Conservation (phyloP, 2,888 invertebrate species). For the Zygogramma bicolorata region DNA sequence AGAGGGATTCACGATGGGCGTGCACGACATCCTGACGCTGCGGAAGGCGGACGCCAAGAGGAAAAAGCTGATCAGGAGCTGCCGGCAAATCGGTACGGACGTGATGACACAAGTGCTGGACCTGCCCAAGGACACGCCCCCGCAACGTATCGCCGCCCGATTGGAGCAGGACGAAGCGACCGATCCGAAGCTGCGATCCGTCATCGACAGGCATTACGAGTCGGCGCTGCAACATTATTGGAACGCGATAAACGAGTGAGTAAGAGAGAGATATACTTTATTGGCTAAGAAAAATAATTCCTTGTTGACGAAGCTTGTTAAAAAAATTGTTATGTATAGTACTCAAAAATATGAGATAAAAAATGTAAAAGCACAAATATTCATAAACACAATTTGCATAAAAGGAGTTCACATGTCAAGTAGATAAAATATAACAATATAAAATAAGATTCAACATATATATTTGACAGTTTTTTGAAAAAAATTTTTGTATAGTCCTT, state of each 20-base stretch:
- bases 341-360: no score
- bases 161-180: no score
- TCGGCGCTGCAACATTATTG: conserved; percentile 80
- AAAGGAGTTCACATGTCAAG: no score
- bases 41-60: conserved; percentile 80
- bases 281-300: no score
- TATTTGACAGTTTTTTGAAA: not conserved
- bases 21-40: conserved; percentile 91
- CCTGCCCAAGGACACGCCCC: conserved; percentile 70
- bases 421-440: no score
- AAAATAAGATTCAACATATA: no score
- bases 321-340: no score
- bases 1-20: conserved; percentile 94
- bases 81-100: conserved; percentile 66
- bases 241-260: conserved; percentile 88
- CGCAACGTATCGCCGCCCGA: conserved; percentile 73
- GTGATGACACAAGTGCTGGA: conserved; percentile 75
- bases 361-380: no score
- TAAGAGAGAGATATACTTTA: no score
- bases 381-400: no score
- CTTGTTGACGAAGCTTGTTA: no score
- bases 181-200: conserved; percentile 82
- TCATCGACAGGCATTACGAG: conserved; percentile 88
- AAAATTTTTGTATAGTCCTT: no score
- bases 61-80: conserved; percentile 75